phyloP scores from a whole-genome alignment of 2,113 vertebrate genomes.

The Oncorhynchus masou region DNA sequence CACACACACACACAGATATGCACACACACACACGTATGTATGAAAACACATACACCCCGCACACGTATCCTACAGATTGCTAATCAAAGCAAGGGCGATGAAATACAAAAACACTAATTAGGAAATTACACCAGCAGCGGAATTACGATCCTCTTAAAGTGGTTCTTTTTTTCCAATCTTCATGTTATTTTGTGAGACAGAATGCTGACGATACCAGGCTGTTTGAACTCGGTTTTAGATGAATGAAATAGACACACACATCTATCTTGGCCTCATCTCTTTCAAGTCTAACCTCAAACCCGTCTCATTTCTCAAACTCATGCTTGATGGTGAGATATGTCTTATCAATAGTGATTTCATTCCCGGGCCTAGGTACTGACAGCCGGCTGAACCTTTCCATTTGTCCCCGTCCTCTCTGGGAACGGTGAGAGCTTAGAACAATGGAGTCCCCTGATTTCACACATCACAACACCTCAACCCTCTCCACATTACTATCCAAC shows the following conservation, averaged over 20 bases:
- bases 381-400: neutral
- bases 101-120: too few species aligned
- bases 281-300: neutral
- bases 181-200: too few species aligned
- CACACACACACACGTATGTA: neutral
- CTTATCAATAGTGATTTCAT: neutral
- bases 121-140: too few species aligned
- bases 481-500: neutral
- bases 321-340: neutral
- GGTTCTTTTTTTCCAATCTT: too few species aligned
- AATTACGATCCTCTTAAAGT: too few species aligned
- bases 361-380: neutral
- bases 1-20: neutral
- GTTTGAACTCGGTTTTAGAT: too few species aligned
- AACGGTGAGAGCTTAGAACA: neutral
- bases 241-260: neutral
- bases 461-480: neutral
- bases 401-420: neutral
- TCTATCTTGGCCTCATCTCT: conserved; percentile 6
- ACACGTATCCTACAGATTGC: neutral
- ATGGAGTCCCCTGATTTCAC: neutral
- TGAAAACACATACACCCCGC: neutral
- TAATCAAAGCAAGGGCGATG: too few species aligned
- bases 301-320: neutral
- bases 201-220: too few species aligned